Evolutionary conservation across 2,888 invertebrate species (phyloP).

Genomic region (Gnatocerus cornutus): DNA sequence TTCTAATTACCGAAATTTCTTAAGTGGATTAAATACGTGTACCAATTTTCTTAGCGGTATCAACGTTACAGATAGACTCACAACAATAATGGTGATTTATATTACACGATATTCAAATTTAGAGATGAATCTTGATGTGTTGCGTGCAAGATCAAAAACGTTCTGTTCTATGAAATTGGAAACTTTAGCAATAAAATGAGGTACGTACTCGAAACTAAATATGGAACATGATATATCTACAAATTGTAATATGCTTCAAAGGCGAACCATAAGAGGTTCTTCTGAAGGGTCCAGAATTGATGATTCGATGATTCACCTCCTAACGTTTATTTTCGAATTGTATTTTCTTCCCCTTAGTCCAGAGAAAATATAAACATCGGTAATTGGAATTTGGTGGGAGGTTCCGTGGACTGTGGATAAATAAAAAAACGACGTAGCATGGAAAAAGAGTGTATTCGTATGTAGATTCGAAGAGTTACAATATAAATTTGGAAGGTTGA

Average conservation of each 20-base stretch:
- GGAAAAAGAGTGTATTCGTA: too few species aligned
- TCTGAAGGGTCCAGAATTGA: too few species aligned
- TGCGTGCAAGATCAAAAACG: slow-evolving; percentile 1
- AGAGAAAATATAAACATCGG: too few species aligned
- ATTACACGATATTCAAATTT: background rate
- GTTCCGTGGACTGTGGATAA: too few species aligned
- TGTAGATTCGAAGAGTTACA: too few species aligned
- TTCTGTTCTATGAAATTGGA: slow-evolving; percentile 10
- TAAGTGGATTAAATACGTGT: slow-evolving; percentile 1
- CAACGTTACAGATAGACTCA: background rate
- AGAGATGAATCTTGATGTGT: slow-evolving; percentile 3
- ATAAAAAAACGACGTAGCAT: too few species aligned
- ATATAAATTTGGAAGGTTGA: background rate
- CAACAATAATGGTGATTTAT: background rate
- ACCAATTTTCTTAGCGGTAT: background rate
- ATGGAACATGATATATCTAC: slow-evolving; percentile 5
- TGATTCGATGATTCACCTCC: too few species aligned
- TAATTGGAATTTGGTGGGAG: too few species aligned
- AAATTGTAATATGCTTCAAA: background rate
- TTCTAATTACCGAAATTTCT: background rate
- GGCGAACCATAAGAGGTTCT: background rate
- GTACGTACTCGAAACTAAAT: slow-evolving; percentile 2
- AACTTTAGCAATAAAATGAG: slow-evolving; percentile 5
- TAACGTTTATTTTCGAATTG: too few species aligned
- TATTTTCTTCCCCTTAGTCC: too few species aligned